Percentiles rank a stretch among this genome's conserved stretches.
Conservation (phyloP, 53 echinoderm and acorn worm species). For the Holothuria leucospilota region DNA sequence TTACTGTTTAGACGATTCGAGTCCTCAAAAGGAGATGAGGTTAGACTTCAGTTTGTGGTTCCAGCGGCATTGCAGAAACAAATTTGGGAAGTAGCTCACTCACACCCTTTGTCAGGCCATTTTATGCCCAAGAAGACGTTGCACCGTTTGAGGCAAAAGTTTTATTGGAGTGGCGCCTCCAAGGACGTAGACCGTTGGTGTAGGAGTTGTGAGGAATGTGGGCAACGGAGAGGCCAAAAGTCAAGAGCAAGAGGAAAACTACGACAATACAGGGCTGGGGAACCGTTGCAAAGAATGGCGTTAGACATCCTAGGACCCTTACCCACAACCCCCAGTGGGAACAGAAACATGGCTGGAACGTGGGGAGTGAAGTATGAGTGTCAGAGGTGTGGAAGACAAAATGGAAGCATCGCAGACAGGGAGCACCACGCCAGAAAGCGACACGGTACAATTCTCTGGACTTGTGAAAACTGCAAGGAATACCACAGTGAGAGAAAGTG, state of each 20-base stretch:
- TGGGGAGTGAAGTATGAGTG: no score
- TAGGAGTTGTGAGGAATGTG: not conserved
- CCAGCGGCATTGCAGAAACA: conserved; percentile 6
- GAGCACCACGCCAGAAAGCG: no score
- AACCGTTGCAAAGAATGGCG: not conserved
- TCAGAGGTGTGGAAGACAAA: no score
- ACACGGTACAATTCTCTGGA: no score
- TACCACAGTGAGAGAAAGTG: no score
- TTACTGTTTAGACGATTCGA: not conserved
- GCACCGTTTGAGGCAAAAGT: not conserved
- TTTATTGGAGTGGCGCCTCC: conserved; percentile 9
- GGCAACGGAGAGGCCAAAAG: not conserved
- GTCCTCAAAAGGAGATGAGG: not conserved
- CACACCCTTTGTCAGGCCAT: conserved; percentile 2
- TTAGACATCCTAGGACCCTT: not conserved
- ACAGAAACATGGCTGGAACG: not conserved
- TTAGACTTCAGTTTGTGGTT: conserved; percentile 7
- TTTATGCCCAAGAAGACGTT: not conserved
- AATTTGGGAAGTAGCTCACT: conserved; percentile 9
- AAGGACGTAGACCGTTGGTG: conserved; percentile 11
- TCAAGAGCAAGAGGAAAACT: not conserved
- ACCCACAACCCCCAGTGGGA: not conserved
- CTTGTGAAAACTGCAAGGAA: no score
- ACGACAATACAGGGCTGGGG: not conserved
- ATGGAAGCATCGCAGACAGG: no score